Conservation (phyloP, 2,888 invertebrate species). For the Ditula angustiorana region DNA sequence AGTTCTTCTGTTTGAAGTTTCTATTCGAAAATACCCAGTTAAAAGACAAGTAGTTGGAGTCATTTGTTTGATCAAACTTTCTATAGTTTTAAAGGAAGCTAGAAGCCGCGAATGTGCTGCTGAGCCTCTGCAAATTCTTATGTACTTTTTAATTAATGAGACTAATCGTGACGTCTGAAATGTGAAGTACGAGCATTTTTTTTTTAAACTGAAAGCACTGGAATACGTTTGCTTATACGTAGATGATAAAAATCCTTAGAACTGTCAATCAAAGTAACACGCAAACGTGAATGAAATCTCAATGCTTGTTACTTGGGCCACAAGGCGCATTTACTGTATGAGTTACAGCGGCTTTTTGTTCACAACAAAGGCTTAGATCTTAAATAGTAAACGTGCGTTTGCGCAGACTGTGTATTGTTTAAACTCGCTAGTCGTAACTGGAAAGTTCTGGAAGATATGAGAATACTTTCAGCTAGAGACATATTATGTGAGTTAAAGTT, state of each 20-base stretch:
- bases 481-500: neutral
- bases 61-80: too few species aligned
- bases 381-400: constrained; percentile 59
- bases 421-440: constrained; percentile 20
- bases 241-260: too few species aligned
- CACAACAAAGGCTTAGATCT: constrained; percentile 64
- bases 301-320: constrained; percentile 18
- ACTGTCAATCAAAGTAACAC: constrained; percentile 2
- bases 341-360: constrained; percentile 70
- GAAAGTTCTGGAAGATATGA: constrained; percentile 24
- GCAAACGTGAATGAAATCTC: neutral
- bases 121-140: too few species aligned
- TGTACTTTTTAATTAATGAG: too few species aligned
- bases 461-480: neutral
- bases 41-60: too few species aligned
- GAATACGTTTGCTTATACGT: too few species aligned
- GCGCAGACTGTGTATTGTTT: constrained; percentile 50
- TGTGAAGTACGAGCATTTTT: too few species aligned
- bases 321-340: constrained; percentile 62
- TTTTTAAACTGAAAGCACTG: too few species aligned
- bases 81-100: too few species aligned
- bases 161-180: too few species aligned
- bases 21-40: too few species aligned
- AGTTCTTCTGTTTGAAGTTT: neutral
- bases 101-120: too few species aligned